phyloP scores from a whole-genome alignment of 2,797 vertebrate genomes.

The Parambassis ranga region DNA sequence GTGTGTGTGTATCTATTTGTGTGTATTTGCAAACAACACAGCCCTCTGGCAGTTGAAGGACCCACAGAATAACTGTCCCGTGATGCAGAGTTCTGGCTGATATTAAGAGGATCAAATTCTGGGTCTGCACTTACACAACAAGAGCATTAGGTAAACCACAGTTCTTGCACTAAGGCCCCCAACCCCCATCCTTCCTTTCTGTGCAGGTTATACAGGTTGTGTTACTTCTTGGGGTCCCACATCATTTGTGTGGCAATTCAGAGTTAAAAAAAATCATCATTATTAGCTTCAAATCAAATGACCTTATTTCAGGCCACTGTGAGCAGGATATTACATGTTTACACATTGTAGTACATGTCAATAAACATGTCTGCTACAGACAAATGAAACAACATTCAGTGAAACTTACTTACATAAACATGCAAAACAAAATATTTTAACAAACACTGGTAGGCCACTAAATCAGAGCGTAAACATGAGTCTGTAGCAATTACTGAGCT shows the following conservation, averaged over 20 bases:
- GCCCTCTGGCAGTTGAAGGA: conserved; percentile 23
- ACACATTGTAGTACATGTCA: conserved; percentile 9
- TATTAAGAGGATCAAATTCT: conserved; percentile 75
- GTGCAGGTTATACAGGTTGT: conserved; percentile 19
- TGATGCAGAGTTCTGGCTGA: conserved; percentile 42
- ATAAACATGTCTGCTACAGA: background rate
- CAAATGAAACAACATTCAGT: background rate
- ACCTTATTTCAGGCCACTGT: conserved; percentile 17
- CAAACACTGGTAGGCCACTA: background rate
- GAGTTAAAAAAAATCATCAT: conserved; percentile 13
- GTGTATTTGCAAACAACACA: background rate
- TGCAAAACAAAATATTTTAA: background rate
- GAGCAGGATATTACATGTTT: conserved; percentile 4
- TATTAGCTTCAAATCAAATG: conserved; percentile 23
- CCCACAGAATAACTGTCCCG: conserved; percentile 31
- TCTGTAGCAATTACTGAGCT: background rate
- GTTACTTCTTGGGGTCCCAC: background rate
- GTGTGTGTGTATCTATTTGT: background rate
- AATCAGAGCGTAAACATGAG: background rate
- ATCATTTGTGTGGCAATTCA: background rate
- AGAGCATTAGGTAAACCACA: conserved; percentile 58
- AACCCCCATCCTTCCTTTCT: background rate
- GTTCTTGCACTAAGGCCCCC: conserved; percentile 31
- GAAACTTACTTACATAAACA: background rate
- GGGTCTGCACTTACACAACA: conserved; percentile 54